Evolutionary conservation across 2,113 vertebrate genomes (phyloP), one percentile per base, ranked within the genome.

Genomic region (Sitta europaea): DNA sequence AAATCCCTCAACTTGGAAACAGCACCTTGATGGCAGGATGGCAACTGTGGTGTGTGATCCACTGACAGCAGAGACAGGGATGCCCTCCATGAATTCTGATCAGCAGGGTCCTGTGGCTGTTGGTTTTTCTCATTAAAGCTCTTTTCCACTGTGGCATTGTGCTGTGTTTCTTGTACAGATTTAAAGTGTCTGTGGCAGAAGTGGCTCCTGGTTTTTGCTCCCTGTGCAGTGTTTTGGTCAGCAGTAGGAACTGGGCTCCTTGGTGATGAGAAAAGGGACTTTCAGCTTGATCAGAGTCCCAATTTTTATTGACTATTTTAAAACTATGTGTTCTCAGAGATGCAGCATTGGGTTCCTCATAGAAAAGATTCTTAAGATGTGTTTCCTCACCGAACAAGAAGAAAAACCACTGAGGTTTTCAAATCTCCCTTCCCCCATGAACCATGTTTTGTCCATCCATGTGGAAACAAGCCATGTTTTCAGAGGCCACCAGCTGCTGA

Each of bases 11-110:
- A 50, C 10, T 72, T 42, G 16, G 38, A 63, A 66, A 9, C 20
- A 27, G 17, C 21, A 29, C 35, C 33, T 20, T 62, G 53, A 6
- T 48, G 45, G 33, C 14, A 27, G 27, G 12, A 17, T 63, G 62
- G 14, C 0, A 3, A 1, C 16, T 40, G 6, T 33, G n/a, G 67
- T 21, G 6, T 5, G 3, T 51, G 38, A 21, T 8, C 4, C 1
- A 11, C 6, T 76, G 50, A 17, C n/a, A 57, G 57, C 45, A 79
- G 67, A 73, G 33, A 28, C 20, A 5, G 6, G 31, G 25, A 25
- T 3, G 4, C 16, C 24, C 29, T 54, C 13, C 0, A 0, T 43
- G 22, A 8, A 4, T 25, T 50, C 35, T 68, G 45, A 11, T 40
- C 14, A 1, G 45, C 0, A 1, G 73, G 23, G 28, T 35, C 78